A percentile compares a stretch with the other conserved stretches of the same genome.
phyloP scores from a whole-genome alignment of 2,113 vertebrate species.

The Lichenostomus cassidix region DNA sequence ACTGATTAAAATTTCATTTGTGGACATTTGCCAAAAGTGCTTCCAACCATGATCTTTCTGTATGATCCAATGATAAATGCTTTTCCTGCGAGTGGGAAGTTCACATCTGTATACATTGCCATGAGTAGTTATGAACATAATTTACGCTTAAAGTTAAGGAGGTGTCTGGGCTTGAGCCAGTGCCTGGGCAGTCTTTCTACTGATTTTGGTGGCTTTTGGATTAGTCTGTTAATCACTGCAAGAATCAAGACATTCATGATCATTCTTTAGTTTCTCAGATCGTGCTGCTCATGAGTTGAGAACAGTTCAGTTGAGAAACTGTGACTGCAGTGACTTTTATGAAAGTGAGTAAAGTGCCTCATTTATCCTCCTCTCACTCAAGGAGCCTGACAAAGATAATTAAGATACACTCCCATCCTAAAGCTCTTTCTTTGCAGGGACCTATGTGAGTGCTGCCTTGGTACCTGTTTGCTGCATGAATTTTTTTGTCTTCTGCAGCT shows the following conservation, averaged over 20 bases:
- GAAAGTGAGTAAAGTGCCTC: not conserved
- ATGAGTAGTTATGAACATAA: not conserved
- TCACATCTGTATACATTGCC: not conserved
- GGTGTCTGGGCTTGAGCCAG: not conserved
- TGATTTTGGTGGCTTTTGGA: not conserved
- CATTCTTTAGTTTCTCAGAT: not conserved
- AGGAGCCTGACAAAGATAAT: not conserved
- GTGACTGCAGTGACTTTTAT: not conserved
- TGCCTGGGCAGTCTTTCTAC: not conserved
- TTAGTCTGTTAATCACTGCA: not conserved
- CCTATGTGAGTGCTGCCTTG: not conserved
- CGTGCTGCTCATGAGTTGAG: not conserved
- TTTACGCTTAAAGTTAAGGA: not conserved
- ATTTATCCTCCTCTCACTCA: not conserved
- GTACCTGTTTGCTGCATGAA: not conserved
- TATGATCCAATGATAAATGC: not conserved
- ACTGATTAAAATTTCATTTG: not conserved
- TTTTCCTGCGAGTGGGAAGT: not conserved
- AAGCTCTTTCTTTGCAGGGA: not conserved
- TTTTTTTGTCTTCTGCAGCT: not conserved
- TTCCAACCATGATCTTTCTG: not conserved
- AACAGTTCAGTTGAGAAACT: not conserved
- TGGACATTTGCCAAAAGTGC: not conserved
- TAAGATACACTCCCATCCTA: not conserved
- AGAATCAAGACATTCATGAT: not conserved